Base-by-base conservation (phyloP, 2,113 vertebrate genomes). In the Cyprinodon variegatus region DNA sequence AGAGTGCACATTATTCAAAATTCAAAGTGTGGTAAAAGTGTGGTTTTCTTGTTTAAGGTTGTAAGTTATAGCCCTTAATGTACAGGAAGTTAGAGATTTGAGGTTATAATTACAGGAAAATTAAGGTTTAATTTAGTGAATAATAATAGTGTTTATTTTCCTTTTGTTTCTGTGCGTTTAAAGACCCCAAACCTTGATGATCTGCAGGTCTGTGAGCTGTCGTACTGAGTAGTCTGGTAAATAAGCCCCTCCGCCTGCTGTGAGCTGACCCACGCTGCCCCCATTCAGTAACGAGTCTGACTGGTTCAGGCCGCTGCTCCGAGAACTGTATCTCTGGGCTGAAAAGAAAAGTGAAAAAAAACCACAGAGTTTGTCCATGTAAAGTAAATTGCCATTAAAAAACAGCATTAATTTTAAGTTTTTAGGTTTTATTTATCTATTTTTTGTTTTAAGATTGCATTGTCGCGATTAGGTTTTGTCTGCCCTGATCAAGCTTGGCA, bases 151-250 rank as follows among this genome's bases (percentile, higher is more conserved):
- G 41, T 20, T 62, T 65, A 61, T 45, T 66, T 62, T 17, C 29
- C n/a, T 40, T 13, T 20, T 45, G 29, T 74, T 67, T 81, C 48
- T 68, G 17, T 37, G 10, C 65, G 64, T 76, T 60, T 41, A 11
- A n/a, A 20, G 12, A 10, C 68, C 76, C 57, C 4, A 65, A 76
- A 99, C 98, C 98, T 99, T 99, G 88, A 99, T 96, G 70, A 98
- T 96, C 93, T 99, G 97, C 85, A 99, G 95, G 3, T 98, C 96
- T 1, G 96, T 96, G 76, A 98, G 96, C 86, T 97, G 97, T 84
- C 96, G 96, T 59, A 99, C 98, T 0, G 97, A 97, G 94, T 98
- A 99, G 94, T 99, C 98, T 0, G 98, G 98, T 0, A 94, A 94
- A 88, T 99, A 99, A 92, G 95, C 89, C 88, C 96, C 96, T 90